Conservation (phyloP, 2,113 vertebrate genomes). For the Zosterops pallidus region DNA sequence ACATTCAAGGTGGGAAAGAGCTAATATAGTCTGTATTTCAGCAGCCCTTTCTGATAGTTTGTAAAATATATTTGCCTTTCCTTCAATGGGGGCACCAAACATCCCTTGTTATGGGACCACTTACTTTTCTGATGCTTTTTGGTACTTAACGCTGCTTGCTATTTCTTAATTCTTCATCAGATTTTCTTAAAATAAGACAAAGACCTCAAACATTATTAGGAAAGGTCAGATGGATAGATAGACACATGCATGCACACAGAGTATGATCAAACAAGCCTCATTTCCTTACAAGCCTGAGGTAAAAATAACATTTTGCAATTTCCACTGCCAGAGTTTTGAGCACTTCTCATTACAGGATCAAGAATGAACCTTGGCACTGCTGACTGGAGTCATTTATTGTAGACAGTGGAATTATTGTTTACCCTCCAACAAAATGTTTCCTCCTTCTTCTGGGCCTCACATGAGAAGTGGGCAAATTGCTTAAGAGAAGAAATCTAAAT, state of each 20-base stretch:
- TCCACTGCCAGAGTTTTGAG: slow-evolving; percentile 22
- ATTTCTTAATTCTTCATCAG: not conserved
- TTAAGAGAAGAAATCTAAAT: slow-evolving; percentile 26
- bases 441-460: slow-evolving; percentile 7
- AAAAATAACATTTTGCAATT: slow-evolving; percentile 58
- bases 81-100: not conserved
- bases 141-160: not conserved
- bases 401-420: slow-evolving; percentile 63
- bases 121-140: not conserved
- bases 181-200: slow-evolving; percentile 25
- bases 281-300: slow-evolving; percentile 60
- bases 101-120: not conserved
- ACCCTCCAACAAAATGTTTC: slow-evolving; percentile 24
- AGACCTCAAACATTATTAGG: not conserved
- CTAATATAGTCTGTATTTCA: not conserved
- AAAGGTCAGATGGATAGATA: slow-evolving; percentile 15
- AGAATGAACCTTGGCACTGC: slow-evolving; percentile 27
- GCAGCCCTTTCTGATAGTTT: not conserved
- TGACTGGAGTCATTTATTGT: slow-evolving; percentile 17
- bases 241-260: not conserved
- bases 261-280: slow-evolving; percentile 40
- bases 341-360: slow-evolving; percentile 17
- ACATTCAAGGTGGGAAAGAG: not conserved
- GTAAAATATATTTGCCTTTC: not conserved
- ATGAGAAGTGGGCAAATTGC: not conserved